Conservation (phyloP, 2,797 vertebrate species). For the Petrocephalus schoutedeni region DNA sequence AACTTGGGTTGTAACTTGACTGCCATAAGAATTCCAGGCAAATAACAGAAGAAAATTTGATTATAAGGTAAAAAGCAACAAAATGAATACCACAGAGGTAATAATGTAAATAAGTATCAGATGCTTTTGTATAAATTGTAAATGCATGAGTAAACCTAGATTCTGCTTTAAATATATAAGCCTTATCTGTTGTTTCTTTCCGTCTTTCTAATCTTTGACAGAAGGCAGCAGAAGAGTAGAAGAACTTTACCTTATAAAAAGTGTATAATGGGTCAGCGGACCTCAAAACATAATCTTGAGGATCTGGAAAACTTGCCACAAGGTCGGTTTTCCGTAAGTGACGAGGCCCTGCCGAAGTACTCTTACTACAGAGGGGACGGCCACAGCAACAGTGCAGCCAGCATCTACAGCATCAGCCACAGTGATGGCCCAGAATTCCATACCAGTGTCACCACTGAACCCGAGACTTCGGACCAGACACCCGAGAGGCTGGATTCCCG, state of each 20-base stretch:
- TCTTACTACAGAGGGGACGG: conserved; percentile 27
- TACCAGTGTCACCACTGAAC: conserved; percentile 27
- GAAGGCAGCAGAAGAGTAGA: not conserved
- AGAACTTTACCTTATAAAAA: not conserved
- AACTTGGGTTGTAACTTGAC: not conserved
- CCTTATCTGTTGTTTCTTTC: not conserved
- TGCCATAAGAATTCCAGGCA: not conserved
- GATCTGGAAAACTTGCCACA: not conserved
- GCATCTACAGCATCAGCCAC: not conserved
- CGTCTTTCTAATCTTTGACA: not conserved
- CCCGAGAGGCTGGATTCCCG: conserved; percentile 26
- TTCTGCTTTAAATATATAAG: not conserved
- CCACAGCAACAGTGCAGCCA: not conserved
- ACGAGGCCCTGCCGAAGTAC: conserved; percentile 42
- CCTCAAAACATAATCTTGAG: conserved; percentile 32
- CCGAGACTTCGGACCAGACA: conserved; percentile 25
- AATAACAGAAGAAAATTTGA: not conserved
- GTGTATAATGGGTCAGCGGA: conserved; percentile 50
- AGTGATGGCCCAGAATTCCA: conserved; percentile 26
- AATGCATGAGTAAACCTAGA: not conserved
- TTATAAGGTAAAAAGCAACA: not conserved
- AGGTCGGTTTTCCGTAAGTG: conserved; percentile 36
- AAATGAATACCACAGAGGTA: not conserved
- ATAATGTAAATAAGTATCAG: not conserved
- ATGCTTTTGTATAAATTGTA: not conserved